Evolutionary conservation across 2,113 vertebrate species (phyloP), one percentile per base, ranked within the genome.

Genomic region (Ciconia stormi): DNA sequence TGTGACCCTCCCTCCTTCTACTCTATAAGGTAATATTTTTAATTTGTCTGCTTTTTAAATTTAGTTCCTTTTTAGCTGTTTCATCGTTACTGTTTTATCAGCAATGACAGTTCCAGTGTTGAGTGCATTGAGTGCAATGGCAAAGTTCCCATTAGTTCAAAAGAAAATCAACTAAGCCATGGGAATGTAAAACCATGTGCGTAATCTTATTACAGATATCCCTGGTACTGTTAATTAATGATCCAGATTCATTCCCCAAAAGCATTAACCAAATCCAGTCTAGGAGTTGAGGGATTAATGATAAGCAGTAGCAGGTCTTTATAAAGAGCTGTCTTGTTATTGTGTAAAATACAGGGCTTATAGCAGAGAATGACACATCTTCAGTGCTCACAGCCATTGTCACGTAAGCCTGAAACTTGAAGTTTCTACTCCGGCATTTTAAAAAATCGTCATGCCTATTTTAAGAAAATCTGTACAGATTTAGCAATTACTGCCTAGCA

Each of bases 181-280:
- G 30, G 36, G 56, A 89, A 93, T 44, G 69, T 89, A 92, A 93
- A 96, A 69, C 77, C 66, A 72, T 17, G 84, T 80, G 65, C 0
- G 0, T 94, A 97, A 97, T 95, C 93, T 95, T 94, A 96, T 95
- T 97, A 96, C 58, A 80, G 81, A 85, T 87, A 94, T 93, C 66
- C 82, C 63, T 73, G 23, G 62, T 81, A 82, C 82, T 93, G 84
- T 85, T 96, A 97, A 97, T 96, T 95, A 95, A 93, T 85, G 87
- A 96, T 90, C 91, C 81, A 91, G 62, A 82, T 93, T 95, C 50
- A 93, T 88, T 86, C 84, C n/a, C 93, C 78, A 66, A 58, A 94
- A 93, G 94, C 89, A 95, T 95, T 96, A 97, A 86, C 71, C 49
- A 93, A 97, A 97, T 94, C 93, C 89, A 83, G 46, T 49, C 58